Evolutionary conservation across 2,113 vertebrate species (phyloP), one percentile per base, ranked within the genome.

Genomic region (Anseranas semipalmata): DNA sequence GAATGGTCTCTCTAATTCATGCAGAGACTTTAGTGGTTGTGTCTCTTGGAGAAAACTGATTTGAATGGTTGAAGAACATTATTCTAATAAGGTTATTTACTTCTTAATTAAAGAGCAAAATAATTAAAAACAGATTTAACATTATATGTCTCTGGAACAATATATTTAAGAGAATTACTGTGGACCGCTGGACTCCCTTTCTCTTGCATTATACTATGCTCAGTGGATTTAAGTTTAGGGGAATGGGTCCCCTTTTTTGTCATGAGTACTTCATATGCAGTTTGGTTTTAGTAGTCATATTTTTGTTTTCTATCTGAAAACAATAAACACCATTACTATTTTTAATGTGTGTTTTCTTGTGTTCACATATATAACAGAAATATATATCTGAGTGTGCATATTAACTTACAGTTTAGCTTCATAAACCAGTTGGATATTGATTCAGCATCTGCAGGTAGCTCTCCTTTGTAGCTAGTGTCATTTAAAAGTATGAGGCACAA

Each of bases 61-160:
- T 82, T 93, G 83, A 90, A 83, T 80, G 25, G 33, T 45, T 96
- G 21, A 94, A 33, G 55, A 95, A 66, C 22, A 72, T 94, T 93
- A 50, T 87, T 97, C 58, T 53, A 94, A 85, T 94, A 92, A 79
- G 33, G 16, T 89, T 97, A 93, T 94, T 95, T 97, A 66, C 74
- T 84, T 97, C 78, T 89, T 97, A 96, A 97, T 97, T 96, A 88
- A 97, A 91, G 95, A 77, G n/a, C 2, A 68, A 53, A 96, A 90
- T 89, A 89, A 94, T 94, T 96, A 94, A 96, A 94, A 93, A 79
- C 15, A 92, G 63, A 66, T 91, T 97, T 94, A 59, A 86, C 41
- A 88, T 85, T 92, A 20, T 65, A 48, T 79, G 53, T 28, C 66
- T 75, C 82, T 60, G 55, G 43, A 97, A 95, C 22, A 96, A 85